A percentile compares a stretch with the other conserved stretches of the same genome.
Evolutionary conservation across 2,797 vertebrate species (phyloP).

Genomic region (Pachyuromys duprasi): DNA sequence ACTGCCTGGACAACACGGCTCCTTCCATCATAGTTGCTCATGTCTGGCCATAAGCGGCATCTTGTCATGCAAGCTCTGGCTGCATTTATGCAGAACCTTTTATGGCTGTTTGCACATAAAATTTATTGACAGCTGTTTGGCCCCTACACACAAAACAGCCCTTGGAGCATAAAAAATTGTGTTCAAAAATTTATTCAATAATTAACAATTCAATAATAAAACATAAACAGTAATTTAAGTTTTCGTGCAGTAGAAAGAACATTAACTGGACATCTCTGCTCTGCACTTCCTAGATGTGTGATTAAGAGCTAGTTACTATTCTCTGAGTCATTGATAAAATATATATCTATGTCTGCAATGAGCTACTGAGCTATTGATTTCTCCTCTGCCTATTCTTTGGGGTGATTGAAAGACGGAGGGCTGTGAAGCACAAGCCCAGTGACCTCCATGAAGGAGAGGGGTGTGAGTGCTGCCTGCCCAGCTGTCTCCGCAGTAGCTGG

Average conservation of each 20-base stretch:
- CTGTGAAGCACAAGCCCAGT: not conserved
- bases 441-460: not conserved
- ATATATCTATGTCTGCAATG: not conserved
- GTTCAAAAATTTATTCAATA: slow-evolving; percentile 81
- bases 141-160: slow-evolving; percentile 93
- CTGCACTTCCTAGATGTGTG: not conserved
- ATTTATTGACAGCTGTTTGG: slow-evolving; percentile 97
- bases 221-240: not conserved
- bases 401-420: not conserved
- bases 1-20: rapidly evolving
- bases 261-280: not conserved
- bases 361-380: slow-evolving; percentile 19
- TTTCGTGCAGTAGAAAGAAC: not conserved
- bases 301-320: not conserved
- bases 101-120: slow-evolving; percentile 93
- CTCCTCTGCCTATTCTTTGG: not conserved
- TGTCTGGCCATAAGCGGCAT: not conserved
- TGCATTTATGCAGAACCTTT: not conserved
- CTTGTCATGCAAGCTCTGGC: not conserved
- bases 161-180: slow-evolving; percentile 86
- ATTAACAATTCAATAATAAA: too few relatives aligned
- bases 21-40: rapidly evolving
- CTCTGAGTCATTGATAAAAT: slow-evolving; percentile 23
- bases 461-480: rapidly evolving
- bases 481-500: not conserved